Percentiles rank a stretch among this genome's conserved stretches.
Conservation (phyloP, 2,888 invertebrate genomes). For the Plebejus argus region DNA sequence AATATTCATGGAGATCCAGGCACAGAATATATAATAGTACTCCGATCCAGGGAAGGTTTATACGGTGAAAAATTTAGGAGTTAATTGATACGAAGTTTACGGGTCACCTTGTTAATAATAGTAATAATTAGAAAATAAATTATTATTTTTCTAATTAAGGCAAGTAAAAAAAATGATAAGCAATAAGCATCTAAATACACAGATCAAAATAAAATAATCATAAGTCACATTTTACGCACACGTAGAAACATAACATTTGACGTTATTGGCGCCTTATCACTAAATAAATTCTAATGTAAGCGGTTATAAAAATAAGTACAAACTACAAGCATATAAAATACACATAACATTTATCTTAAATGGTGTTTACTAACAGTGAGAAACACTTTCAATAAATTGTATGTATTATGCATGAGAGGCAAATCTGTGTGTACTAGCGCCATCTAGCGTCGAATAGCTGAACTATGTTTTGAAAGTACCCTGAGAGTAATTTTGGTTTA, state of each 20-base stretch:
- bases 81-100: no score
- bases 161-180: no score
- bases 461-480: constrained; percentile 40
- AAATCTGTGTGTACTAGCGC: constrained; percentile 45
- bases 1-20: no score
- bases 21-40: no score
- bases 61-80: no score
- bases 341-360: constrained; percentile 21
- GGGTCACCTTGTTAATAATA: no score
- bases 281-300: constrained; percentile 1
- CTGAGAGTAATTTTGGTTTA: no score
- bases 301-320: constrained; percentile 12
- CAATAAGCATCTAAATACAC: no score
- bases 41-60: no score
- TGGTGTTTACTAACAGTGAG: constrained; percentile 20
- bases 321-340: background rate
- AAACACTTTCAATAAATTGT: constrained; percentile 23
- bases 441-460: constrained; percentile 64
- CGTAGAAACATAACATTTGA: background rate
- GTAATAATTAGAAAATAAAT: no score
- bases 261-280: background rate
- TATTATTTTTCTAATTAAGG: no score
- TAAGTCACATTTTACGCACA: background rate
- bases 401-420: constrained; percentile 18
- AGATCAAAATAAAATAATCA: background rate